phyloP scores from a whole-genome alignment of 2,888 invertebrate species.

The Exocentrus adspersus region DNA sequence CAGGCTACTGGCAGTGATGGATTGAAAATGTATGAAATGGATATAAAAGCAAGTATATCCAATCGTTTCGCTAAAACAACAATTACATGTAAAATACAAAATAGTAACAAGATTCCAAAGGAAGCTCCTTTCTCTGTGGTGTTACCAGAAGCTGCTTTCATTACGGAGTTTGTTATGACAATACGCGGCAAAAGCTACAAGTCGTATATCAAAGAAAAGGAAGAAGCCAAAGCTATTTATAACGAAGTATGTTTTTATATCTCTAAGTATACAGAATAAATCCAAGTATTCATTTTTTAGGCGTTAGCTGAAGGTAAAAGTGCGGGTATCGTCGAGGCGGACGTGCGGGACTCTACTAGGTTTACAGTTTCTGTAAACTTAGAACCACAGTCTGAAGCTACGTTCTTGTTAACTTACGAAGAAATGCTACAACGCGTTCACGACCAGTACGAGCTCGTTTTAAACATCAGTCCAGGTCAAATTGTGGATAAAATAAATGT shows the following conservation, averaged over 20 bases:
- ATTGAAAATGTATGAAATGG: slow-evolving; percentile 69
- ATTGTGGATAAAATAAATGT: slow-evolving; percentile 73
- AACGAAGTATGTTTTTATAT: too few species aligned
- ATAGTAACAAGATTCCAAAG: slow-evolving; percentile 68
- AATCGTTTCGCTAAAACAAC: slow-evolving; percentile 74
- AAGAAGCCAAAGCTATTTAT: slow-evolving; percentile 68
- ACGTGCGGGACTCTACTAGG: slow-evolving; percentile 75
- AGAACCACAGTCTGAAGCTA: slow-evolving; percentile 69
- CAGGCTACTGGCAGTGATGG: not conserved
- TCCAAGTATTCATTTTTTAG: too few species aligned
- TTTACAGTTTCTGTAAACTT: slow-evolving; percentile 76
- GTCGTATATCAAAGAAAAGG: slow-evolving; percentile 73
- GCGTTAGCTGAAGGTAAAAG: slow-evolving; percentile 69
- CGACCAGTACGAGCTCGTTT: slow-evolving; percentile 74
- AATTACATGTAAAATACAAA: slow-evolving; percentile 72
- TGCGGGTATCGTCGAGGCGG: slow-evolving; percentile 72
- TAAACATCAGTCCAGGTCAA: slow-evolving; percentile 76
- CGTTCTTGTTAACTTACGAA: slow-evolving; percentile 79
- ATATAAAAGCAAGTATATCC: slow-evolving; percentile 70
- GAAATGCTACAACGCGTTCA: slow-evolving; percentile 73
- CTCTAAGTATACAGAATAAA: too few species aligned
- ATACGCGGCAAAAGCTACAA: slow-evolving; percentile 72
- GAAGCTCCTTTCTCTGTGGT: slow-evolving; percentile 74
- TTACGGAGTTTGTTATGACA: slow-evolving; percentile 75
- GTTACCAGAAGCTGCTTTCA: slow-evolving; percentile 76